Conservation (phyloP, 2,113 vertebrate species). For the Poeciliopsis occidentalis region DNA sequence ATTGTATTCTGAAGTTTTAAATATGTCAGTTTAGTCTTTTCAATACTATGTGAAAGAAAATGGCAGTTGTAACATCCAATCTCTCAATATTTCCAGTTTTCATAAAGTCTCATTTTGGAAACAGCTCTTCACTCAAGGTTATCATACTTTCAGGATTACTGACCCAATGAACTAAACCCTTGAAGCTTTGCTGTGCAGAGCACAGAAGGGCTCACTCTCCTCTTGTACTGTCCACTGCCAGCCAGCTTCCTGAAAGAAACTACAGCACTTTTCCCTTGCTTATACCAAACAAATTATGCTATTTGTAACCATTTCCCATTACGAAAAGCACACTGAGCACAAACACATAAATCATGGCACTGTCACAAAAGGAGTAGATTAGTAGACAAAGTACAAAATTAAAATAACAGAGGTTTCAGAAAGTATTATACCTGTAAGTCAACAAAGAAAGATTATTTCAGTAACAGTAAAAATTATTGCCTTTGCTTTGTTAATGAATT, state of each 20-base stretch:
- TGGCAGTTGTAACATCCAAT: background rate
- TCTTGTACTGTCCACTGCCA: background rate
- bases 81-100: background rate
- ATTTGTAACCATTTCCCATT: too few species aligned
- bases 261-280: background rate
- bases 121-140: background rate
- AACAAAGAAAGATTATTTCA: background rate
- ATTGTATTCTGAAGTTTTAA: background rate
- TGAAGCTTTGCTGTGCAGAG: background rate
- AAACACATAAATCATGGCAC: too few species aligned
- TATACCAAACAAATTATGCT: too few species aligned
- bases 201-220: background rate
- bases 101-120: background rate
- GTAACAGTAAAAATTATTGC: background rate
- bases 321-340: too few species aligned
- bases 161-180: background rate
- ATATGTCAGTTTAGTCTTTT: background rate
- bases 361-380: too few species aligned
- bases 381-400: too few species aligned
- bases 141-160: background rate
- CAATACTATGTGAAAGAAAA: background rate
- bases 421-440: background rate
- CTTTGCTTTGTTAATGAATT: background rate
- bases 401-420: too few species aligned
- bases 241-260: background rate